phyloP scores from a whole-genome alignment of 2,113 vertebrate species.

The Platysternon megacephalum region DNA sequence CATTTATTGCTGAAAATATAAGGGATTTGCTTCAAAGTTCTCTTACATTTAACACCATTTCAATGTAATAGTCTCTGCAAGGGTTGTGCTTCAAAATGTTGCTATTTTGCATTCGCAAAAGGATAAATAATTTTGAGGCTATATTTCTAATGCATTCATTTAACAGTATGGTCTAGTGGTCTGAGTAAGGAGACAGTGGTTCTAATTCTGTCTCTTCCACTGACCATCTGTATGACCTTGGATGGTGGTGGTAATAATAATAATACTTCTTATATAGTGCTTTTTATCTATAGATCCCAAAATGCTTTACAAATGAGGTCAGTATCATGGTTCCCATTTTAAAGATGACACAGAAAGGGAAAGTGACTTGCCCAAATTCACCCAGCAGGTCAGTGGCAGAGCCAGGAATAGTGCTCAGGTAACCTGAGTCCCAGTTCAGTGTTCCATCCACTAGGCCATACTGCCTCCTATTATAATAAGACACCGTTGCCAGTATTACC shows the following conservation, averaged over 20 bases:
- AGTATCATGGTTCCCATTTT: background rate
- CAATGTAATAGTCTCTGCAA: background rate
- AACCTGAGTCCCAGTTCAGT: background rate
- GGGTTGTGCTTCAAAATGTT: background rate
- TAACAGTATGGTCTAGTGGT: background rate
- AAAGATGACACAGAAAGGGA: background rate
- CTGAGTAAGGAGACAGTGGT: background rate
- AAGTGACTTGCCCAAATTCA: background rate
- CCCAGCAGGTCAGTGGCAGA: background rate
- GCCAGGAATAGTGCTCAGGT: background rate
- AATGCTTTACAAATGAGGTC: background rate
- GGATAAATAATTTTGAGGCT: background rate
- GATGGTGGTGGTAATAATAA: background rate
- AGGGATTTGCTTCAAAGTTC: background rate
- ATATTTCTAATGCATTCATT: background rate
- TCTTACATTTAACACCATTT: background rate
- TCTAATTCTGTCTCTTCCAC: conserved; percentile 16
- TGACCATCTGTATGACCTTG: conserved; percentile 9
- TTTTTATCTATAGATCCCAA: background rate
- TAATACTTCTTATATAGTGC: background rate
- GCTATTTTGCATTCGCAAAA: background rate
- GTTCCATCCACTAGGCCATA: background rate
- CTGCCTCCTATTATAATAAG: background rate
- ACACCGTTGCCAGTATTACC: background rate
- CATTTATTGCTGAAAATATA: background rate